Evolutionary conservation across 2,113 vertebrate genomes (phyloP).

Genomic region (Romanogobio albipinnatus): DNA sequence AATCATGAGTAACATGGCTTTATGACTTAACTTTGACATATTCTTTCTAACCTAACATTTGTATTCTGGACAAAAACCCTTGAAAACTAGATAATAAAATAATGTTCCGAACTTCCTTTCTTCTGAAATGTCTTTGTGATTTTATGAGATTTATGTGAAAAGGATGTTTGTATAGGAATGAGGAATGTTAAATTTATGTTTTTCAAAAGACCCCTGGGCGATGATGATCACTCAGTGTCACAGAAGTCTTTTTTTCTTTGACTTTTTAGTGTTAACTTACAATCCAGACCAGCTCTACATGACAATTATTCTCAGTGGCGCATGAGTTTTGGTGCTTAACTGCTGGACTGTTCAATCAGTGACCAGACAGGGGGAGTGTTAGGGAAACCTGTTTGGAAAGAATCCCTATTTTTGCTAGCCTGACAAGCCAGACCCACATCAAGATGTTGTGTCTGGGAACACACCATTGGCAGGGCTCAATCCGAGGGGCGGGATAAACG

Average conservation of each 20-base stretch:
- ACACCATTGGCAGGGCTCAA: too few relatives aligned
- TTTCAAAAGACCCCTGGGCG: not conserved
- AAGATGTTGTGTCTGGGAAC: too few relatives aligned
- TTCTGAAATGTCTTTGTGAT: not conserved
- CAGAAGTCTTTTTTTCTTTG: not conserved
- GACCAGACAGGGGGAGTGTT: not conserved
- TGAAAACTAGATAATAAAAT: not conserved
- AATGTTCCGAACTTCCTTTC: too few relatives aligned
- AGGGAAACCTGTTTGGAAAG: not conserved
- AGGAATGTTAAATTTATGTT: not conserved
- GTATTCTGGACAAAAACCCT: not conserved
- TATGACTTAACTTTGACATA: not conserved
- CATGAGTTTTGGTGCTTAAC: not conserved
- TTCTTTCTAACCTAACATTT: not conserved
- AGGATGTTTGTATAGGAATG: not conserved
- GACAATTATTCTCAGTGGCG: not conserved
- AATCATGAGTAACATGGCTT: not conserved
- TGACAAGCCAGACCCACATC: too few relatives aligned
- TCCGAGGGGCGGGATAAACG: too few relatives aligned
- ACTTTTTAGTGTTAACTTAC: not conserved
- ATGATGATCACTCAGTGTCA: not conserved
- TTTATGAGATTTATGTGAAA: not conserved
- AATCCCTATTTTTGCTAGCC: not conserved
- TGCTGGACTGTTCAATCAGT: not conserved
- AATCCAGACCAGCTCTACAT: not conserved